Evolutionary conservation across 2,888 invertebrate species (phyloP), one percentile per base, ranked within the genome.

Genomic region (Crepidodera aurea): DNA sequence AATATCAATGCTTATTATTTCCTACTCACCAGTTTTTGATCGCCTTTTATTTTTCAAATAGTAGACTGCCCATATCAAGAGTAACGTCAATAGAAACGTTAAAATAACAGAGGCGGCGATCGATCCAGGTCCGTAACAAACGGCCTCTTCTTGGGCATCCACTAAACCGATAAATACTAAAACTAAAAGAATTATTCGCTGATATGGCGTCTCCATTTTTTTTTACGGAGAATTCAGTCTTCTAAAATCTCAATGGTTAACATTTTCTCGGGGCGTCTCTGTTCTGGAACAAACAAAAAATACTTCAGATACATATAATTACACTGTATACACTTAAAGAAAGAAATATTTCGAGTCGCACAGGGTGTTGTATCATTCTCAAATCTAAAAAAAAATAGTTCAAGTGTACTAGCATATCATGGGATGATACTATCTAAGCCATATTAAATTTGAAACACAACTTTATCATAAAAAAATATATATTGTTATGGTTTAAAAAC

Each of bases 41-140:
- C 72, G 68, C 63, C 75, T 73, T 58, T 70, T 73, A 56, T 68
- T 74, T 74, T 74, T 76, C 54, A 71, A 62, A 55, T 71, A 72
- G 51, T 73, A 73, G 4, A 83, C 84, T 37, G 84, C 82, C 56
- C 83, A 86, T 32, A 87, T 82, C 60, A 90, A 80, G 57, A 88
- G 78, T 60, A 87, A 81, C 69, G 89, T 88, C 69, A 86, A 85
- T 70, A 90, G 76, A 77, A 90, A 87, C 70, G 90, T 89, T 73
- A 90, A 87, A 71, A 90, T 84, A 64, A 90, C 88, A 68, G 90
- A 87, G 62, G 88, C 87, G 62, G 89, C 89, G 64, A 91, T 84
- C 77, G 88, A 88, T 68, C 89, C 90, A 73, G 87, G 84, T 72
- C 87, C 86, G 81, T 87, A 89, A 81, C 89, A 89, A 8, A 39